Evolutionary conservation across 2,888 invertebrate species (phyloP), one percentile per base, ranked within the genome.

Genomic region (Drosophila affinis): DNA sequence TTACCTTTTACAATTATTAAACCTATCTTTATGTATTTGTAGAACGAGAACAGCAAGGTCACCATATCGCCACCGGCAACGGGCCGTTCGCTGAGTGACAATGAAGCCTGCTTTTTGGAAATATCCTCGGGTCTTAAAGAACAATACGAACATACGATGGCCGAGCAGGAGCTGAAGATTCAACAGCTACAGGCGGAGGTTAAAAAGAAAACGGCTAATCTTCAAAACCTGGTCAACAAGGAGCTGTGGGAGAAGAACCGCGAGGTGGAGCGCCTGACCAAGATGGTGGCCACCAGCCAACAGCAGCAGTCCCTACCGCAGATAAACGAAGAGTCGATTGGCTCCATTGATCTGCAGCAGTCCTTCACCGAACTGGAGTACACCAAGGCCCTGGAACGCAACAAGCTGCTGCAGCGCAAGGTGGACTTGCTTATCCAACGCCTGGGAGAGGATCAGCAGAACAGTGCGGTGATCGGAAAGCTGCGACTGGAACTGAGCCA

Each of bases 181-280:
- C 93, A 92, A 76, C 93, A 93, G 79, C 90, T 94, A 63, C 93
- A 93, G 89, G 62, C 78, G 3, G 92, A 92, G 62, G 81, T 91
- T 3, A 91, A 91, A 63, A 91, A 91, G 76, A 91, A 91, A 78
- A 91, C 91, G 4, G 89, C 91, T 12, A 90, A 91, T 74, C 80
- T 92, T 76, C 92, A 91, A 89, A 93, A 92, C 75, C 90, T 94
- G 12, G 93, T 94, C 29, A 94, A 94, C 78, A 93, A 92, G 62
- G 94, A 94, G 79, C 89, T 94, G 47, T 94, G 94, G 93, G 93
- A 93, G 67, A 94, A 93, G 82, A 94, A 94, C 86, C 92, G 93
- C 14, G 93, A 94, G 83, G 93, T 94, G 48, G 94, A 94, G 78
- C 93, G 93, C 49, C 88, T 94, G 44, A 91, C 90, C 9, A 90